Conservation (phyloP, 2,113 vertebrate genomes). For the Salminus brasiliensis region DNA sequence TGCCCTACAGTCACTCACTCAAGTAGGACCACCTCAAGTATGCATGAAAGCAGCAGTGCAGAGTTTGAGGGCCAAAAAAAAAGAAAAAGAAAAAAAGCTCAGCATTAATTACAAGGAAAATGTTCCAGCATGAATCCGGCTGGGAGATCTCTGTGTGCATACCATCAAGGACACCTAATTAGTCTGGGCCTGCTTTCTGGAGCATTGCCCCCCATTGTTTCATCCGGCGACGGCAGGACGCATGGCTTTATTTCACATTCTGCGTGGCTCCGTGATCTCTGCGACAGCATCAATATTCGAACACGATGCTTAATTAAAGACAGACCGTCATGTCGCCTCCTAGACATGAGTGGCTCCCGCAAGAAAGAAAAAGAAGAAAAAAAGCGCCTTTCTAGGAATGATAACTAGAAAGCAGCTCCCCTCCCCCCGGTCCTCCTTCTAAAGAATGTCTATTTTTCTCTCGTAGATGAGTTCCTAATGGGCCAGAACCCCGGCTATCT, state of each 20-base stretch:
- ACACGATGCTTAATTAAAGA: slow-evolving; percentile 36
- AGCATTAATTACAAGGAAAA: neutral
- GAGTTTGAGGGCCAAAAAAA: neutral
- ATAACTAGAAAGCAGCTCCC: slow-evolving; percentile 1
- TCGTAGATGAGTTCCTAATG: slow-evolving; percentile 25
- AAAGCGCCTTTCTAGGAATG: slow-evolving; percentile 15
- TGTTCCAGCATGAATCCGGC: neutral
- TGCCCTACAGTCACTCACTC: neutral
- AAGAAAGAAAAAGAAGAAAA: too few relatives aligned
- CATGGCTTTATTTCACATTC: slow-evolving; percentile 4
- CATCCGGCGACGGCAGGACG: slow-evolving; percentile 3
- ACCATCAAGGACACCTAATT: slow-evolving; percentile 31
- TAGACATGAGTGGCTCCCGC: slow-evolving; percentile 20
- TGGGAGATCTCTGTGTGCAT: neutral
- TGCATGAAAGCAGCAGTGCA: neutral
- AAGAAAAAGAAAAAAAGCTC: neutral
- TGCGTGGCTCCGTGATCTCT: slow-evolving; percentile 2
- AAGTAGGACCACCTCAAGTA: neutral
- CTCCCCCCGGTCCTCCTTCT: neutral
- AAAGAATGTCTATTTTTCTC: slow-evolving; percentile 24
- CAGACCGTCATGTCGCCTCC: slow-evolving; percentile 28
- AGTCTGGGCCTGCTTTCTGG: slow-evolving; percentile 19
- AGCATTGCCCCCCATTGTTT: slow-evolving; percentile 7
- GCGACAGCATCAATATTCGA: slow-evolving; percentile 28
- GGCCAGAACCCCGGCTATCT: slow-evolving; percentile 30